phyloP scores from a whole-genome alignment of 2,113 vertebrate species.

The Nyctereutes procyonoides region DNA sequence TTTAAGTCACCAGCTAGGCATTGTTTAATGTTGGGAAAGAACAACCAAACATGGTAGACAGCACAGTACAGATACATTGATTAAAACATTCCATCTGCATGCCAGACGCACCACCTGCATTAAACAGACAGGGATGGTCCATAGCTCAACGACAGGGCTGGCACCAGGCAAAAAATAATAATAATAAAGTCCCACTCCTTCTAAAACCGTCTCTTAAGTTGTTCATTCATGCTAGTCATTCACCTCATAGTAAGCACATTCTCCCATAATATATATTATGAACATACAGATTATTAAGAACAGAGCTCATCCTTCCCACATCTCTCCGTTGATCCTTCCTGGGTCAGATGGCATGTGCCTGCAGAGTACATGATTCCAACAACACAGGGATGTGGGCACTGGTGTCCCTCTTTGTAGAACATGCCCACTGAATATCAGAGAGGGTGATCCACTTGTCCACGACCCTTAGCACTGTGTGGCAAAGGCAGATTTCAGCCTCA shows the following conservation, averaged over 20 bases:
- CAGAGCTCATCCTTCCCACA: neutral
- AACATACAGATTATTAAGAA: neutral
- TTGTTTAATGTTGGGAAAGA: neutral
- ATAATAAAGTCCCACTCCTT: neutral
- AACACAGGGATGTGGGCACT: fast-evolving
- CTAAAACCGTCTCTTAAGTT: neutral
- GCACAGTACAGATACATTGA: neutral
- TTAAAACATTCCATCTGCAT: neutral
- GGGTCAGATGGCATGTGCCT: neutral
- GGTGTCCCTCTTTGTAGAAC: neutral
- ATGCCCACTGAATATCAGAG: neutral
- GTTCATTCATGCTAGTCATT: neutral
- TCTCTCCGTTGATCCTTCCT: neutral
- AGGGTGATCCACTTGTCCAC: neutral
- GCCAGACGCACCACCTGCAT: neutral
- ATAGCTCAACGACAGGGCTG: neutral
- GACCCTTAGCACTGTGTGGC: neutral
- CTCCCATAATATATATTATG: neutral
- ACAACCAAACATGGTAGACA: neutral
- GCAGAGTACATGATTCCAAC: neutral
- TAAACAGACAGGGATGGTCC: neutral
- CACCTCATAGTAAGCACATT: neutral
- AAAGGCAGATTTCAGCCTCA: neutral
- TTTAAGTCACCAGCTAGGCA: neutral
- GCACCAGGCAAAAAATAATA: neutral